Evolutionary conservation across 2,797 vertebrate species (phyloP).

Genomic region (Amblyraja radiata): DNA sequence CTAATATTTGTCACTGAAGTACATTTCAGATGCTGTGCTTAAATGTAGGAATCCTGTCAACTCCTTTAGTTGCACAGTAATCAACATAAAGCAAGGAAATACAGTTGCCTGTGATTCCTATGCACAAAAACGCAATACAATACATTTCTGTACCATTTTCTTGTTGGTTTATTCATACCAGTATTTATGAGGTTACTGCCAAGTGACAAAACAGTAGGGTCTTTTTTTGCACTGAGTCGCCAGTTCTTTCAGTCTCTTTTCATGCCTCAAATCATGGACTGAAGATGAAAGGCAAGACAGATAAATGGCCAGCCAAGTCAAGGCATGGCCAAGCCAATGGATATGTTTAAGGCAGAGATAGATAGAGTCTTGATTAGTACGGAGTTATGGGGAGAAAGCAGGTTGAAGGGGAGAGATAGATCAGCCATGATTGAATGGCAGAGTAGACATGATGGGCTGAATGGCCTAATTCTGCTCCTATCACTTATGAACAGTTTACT

Average conservation of each 20-base stretch:
- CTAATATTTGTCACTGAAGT: not conserved
- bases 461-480: too few species aligned
- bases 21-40: not conserved
- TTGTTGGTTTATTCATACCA: not conserved
- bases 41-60: not conserved
- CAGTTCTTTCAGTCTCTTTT: not conserved
- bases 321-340: too few species aligned
- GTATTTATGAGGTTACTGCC: not conserved
- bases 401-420: too few species aligned
- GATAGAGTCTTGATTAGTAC: too few species aligned
- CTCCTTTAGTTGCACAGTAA: not conserved
- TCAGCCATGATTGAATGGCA: too few species aligned
- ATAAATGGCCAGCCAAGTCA: too few species aligned
- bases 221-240: not conserved
- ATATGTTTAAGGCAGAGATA: too few species aligned
- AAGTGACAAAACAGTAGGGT: not conserved
- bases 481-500: too few species aligned
- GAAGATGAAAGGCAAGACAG: not conserved
- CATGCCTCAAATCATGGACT: not conserved
- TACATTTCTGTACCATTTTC: not conserved
- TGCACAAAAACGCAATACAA: not conserved
- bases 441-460: too few species aligned
- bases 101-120: not conserved
- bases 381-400: too few species aligned
- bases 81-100: not conserved